These are phyloP conservation scores for Pseudococcus viburni DNA, from an alignment of 2,888 invertebrate genomes.

Conservation along the genomic window DNA sequence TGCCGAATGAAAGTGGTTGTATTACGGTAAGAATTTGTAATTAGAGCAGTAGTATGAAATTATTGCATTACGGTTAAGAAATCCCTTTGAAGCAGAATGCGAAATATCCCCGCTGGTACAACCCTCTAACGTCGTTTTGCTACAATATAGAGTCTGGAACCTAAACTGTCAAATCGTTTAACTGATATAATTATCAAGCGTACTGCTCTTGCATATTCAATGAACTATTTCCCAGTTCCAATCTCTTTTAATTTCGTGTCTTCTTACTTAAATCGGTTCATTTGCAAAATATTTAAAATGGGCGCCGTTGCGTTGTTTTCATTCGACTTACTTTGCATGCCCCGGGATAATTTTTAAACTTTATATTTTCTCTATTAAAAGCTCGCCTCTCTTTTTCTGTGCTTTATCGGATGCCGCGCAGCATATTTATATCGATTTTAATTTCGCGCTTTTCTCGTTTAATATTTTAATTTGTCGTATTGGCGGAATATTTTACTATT, in stretches of 20 bases:
- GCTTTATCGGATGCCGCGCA: not conserved
- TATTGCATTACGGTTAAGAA: constrained; percentile 65
- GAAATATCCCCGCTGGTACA: constrained; percentile 9
- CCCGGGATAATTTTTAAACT: constrained; percentile 45
- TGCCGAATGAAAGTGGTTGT: constrained; percentile 58
- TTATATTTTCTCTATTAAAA: constrained; percentile 52
- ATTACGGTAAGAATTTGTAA: constrained; percentile 64
- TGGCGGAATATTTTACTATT: not conserved
- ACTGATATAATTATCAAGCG: constrained; percentile 64
- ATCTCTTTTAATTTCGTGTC: constrained; percentile 67
- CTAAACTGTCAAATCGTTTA: constrained; percentile 65
- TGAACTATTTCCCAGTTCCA: constrained; percentile 59
- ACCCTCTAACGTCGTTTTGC: constrained; percentile 40
- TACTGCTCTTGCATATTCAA: constrained; percentile 64
- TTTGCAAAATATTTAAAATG: constrained; percentile 61
- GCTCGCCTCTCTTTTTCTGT: not conserved
- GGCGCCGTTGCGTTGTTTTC: constrained; percentile 55
- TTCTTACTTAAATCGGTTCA: constrained; percentile 66
- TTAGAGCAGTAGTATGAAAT: constrained; percentile 64
- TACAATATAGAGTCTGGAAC: constrained; percentile 46
- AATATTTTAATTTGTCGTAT: constrained; percentile 48
- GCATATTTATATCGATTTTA: constrained; percentile 48
- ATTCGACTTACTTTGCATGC: constrained; percentile 36
- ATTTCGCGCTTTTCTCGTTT: constrained; percentile 25
- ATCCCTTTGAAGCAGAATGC: constrained; percentile 58